Evolutionary conservation across 1,140 invertebrate species (phyloP).

Genomic region (Stratiolaelaps scimitus): DNA sequence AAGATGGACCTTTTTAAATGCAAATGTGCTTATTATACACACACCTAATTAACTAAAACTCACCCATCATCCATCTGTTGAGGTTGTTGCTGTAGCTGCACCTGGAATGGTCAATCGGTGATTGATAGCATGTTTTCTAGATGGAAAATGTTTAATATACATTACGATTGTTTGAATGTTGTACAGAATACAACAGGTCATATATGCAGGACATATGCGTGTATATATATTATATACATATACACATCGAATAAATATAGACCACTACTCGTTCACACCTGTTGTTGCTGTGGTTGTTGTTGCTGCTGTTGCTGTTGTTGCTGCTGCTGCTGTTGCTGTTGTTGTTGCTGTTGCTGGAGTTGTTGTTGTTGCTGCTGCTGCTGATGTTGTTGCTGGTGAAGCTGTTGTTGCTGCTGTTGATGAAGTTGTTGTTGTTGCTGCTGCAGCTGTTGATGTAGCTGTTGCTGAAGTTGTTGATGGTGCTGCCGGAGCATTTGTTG

Average conservation of each 20-base stretch:
- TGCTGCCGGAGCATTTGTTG: constrained; percentile 18
- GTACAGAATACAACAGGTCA: too few species aligned
- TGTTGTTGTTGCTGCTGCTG: constrained; percentile 7
- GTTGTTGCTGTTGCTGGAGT: neutral
- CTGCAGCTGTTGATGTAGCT: constrained; percentile 14
- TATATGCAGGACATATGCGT: too few species aligned
- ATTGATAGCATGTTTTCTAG: too few species aligned
- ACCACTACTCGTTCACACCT: too few species aligned
- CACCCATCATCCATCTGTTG: constrained; percentile 24
- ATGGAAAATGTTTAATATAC: too few species aligned
- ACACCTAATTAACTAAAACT: neutral
- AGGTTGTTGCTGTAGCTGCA: neutral
- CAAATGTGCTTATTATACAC: too few species aligned
- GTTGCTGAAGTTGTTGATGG: constrained; percentile 22
- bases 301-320: neutral
- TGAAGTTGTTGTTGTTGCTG: constrained; percentile 9
- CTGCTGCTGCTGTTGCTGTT: neutral
- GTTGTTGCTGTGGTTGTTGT: neutral
- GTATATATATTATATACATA: too few species aligned
- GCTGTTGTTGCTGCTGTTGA: constrained; percentile 8
- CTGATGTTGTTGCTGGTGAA: constrained; percentile 7
- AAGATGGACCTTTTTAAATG: too few species aligned
- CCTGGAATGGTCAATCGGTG: too few species aligned
- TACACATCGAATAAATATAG: too few species aligned
- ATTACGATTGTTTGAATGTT: too few species aligned